Percentiles rank a stretch among this genome's conserved stretches.
These are phyloP conservation scores for Chirona hameri DNA, from an alignment of 2,888 invertebrate genomes.

Conservation along the genomic window DNA sequence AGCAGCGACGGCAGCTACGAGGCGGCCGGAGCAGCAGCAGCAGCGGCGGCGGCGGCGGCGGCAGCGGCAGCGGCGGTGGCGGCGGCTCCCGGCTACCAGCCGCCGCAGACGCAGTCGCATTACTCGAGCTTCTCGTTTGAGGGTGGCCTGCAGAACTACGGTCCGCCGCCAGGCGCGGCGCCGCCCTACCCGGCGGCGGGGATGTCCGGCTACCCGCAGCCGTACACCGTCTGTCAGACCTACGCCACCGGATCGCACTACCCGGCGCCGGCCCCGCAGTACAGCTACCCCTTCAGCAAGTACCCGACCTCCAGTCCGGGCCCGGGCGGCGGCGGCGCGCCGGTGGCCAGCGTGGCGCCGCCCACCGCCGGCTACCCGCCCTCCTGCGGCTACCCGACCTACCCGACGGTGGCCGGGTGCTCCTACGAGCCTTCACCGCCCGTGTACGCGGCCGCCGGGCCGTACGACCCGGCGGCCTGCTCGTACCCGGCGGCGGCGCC, in stretches of 20 bases:
- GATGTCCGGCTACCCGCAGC: constrained; percentile 3
- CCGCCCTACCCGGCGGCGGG: not conserved
- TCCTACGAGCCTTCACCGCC: constrained; percentile 1
- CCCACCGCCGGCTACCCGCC: constrained; percentile 9
- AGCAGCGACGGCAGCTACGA: constrained; percentile 13
- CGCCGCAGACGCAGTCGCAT: constrained; percentile 9
- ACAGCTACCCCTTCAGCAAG: constrained; percentile 27
- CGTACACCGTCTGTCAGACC: not conserved
- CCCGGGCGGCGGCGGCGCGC: constrained; percentile 10
- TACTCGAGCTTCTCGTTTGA: constrained; percentile 27
- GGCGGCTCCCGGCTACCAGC: not conserved
- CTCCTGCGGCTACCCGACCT: not conserved
- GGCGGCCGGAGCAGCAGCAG: not conserved
- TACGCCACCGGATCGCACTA: constrained; percentile 1
- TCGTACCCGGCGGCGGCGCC: constrained; percentile 8
- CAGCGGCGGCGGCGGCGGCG: not conserved
- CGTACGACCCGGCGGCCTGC: not conserved
- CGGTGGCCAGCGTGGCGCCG: not conserved
- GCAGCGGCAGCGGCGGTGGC: no score
- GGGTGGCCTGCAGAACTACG: constrained; percentile 25
- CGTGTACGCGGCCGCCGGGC: constrained; percentile 5
- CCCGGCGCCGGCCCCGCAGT: constrained; percentile 5
- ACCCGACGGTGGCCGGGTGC: not conserved
- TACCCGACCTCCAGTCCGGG: constrained; percentile 1
- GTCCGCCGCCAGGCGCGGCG: not conserved